Conservation (phyloP, 1,140 invertebrate species). For the Dreissena rostriformis region DNA sequence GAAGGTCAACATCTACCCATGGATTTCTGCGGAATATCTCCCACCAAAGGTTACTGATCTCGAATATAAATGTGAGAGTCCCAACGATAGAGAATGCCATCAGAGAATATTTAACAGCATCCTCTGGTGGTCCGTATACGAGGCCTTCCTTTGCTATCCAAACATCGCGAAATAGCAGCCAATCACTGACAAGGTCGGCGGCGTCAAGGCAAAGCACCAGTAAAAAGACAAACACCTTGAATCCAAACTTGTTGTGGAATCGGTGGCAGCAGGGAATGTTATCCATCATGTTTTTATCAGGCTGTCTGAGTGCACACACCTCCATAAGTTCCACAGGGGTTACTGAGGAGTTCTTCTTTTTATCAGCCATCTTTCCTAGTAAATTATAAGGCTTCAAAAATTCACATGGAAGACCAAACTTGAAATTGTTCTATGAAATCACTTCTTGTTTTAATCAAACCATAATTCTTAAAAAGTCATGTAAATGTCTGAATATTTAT, state of each 20-base stretch:
- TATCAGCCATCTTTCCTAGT: neutral
- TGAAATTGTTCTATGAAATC: too few relatives aligned
- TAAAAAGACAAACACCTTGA: constrained; percentile 64
- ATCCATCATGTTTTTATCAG: neutral
- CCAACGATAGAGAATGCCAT: constrained; percentile 73
- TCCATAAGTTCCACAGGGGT: neutral
- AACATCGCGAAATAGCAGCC: constrained; percentile 73
- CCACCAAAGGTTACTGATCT: constrained; percentile 67
- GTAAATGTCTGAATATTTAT: too few relatives aligned
- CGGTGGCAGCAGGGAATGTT: constrained; percentile 15
- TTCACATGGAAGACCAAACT: too few relatives aligned
- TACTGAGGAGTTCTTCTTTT: constrained; percentile 1
- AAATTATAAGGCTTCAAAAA: neutral
- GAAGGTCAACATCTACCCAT: constrained; percentile 68
- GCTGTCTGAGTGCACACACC: neutral
- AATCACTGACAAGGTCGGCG: constrained; percentile 72
- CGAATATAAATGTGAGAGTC: constrained; percentile 69
- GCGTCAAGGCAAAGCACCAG: constrained; percentile 64
- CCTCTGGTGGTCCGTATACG: constrained; percentile 70
- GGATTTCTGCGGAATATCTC: constrained; percentile 67
- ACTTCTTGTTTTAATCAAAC: too few relatives aligned
- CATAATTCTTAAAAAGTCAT: too few relatives aligned
- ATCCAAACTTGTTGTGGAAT: constrained; percentile 55
- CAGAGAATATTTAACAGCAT: constrained; percentile 57
- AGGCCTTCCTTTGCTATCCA: constrained; percentile 64